These are phyloP conservation scores for Dryobota labecula DNA, from an alignment of 2,888 invertebrate species.

Conservation along the genomic window DNA sequence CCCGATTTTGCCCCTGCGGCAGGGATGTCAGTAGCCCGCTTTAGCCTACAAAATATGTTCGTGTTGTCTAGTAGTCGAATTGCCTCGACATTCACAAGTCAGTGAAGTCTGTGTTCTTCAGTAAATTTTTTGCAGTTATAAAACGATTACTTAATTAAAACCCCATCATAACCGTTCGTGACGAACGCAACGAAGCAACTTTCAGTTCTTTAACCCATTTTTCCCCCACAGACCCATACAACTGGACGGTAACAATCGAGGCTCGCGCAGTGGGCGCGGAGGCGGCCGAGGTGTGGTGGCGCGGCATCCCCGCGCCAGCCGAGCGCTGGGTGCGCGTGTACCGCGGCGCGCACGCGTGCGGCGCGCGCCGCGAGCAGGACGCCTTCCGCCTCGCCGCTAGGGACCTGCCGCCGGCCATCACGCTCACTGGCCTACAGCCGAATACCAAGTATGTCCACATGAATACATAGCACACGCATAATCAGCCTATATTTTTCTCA, in stretches of 20 bases:
- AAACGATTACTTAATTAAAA: too few relatives aligned
- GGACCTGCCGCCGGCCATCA: slow-evolving; percentile 80
- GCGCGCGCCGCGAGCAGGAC: slow-evolving; percentile 77
- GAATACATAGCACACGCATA: too few relatives aligned
- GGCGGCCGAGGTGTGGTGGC: slow-evolving; percentile 95
- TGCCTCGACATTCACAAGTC: too few relatives aligned
- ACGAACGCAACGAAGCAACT: too few relatives aligned
- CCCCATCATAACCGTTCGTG: too few relatives aligned
- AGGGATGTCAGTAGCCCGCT: too few relatives aligned
- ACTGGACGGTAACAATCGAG: slow-evolving; percentile 95
- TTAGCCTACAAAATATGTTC: too few relatives aligned
- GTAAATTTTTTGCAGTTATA: too few relatives aligned
- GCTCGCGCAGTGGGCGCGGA: slow-evolving; percentile 94
- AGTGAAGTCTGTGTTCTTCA: too few relatives aligned
- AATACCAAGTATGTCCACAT: slow-evolving; percentile 89
- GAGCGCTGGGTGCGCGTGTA: slow-evolving; percentile 97
- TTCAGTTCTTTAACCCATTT: background rate
- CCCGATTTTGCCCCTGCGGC: too few relatives aligned
- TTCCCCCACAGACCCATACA: slow-evolving; percentile 92
- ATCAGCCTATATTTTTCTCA: background rate
- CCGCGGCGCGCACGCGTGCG: slow-evolving; percentile 93
- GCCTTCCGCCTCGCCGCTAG: slow-evolving; percentile 84
- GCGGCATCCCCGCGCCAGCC: slow-evolving; percentile 96
- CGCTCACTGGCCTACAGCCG: slow-evolving; percentile 85
- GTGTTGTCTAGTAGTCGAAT: too few relatives aligned